These are phyloP conservation scores for Lymantria monacha DNA, from an alignment of 2,888 invertebrate species.

Conservation along the genomic window DNA sequence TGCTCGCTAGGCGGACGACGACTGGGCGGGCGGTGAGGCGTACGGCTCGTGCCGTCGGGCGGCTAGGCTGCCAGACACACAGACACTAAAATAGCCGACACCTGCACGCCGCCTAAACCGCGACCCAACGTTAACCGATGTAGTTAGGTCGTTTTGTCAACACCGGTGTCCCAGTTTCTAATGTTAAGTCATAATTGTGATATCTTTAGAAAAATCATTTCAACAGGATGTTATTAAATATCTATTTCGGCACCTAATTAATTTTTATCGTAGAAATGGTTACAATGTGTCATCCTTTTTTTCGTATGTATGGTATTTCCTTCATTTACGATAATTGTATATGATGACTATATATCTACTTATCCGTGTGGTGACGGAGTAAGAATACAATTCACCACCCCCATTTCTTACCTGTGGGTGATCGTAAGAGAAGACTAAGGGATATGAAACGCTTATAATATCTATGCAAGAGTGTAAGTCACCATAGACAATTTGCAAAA, in stretches of 20 bases:
- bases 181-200: constrained; percentile 3
- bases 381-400: too few relatives aligned
- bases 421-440: too few relatives aligned
- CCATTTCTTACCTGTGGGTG: too few relatives aligned
- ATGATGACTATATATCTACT: too few relatives aligned
- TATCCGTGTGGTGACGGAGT: too few relatives aligned
- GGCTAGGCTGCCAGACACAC: constrained; percentile 42
- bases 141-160: constrained; percentile 61
- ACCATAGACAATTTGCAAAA: too few relatives aligned
- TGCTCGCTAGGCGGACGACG: constrained; percentile 44
- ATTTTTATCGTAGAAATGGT: not conserved
- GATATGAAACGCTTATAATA: too few relatives aligned
- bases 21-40: constrained; percentile 61
- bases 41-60: constrained; percentile 27
- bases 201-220: constrained; percentile 1
- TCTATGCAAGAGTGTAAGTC: too few relatives aligned
- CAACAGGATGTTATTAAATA: not conserved
- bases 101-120: constrained; percentile 66
- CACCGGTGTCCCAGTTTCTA: constrained; percentile 45
- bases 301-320: too few relatives aligned
- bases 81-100: constrained; percentile 74
- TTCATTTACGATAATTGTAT: too few relatives aligned
- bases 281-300: too few relatives aligned
- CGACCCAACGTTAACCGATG: constrained; percentile 58
- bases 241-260: not conserved